Evolutionary conservation across 2,888 invertebrate genomes (phyloP).

Genomic region (Oxycera nigricornis): DNA sequence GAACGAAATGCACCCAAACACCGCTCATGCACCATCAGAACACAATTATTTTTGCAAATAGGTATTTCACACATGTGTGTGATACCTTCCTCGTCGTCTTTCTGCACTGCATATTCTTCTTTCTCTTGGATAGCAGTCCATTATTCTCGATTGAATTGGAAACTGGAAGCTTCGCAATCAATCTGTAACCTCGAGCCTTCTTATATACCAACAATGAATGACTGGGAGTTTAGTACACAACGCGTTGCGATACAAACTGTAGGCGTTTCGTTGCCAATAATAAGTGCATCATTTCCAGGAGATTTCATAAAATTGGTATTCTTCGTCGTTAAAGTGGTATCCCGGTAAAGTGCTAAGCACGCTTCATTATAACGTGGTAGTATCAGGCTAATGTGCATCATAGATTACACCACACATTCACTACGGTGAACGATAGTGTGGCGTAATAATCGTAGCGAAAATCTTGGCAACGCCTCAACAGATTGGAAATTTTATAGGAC

Average conservation of each 20-base stretch:
- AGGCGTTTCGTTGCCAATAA: conserved; percentile 21
- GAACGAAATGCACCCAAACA: too few species aligned
- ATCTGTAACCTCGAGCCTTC: neutral
- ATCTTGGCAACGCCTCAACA: neutral
- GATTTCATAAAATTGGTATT: conserved; percentile 12
- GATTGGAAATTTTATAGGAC: neutral
- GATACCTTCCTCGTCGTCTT: neutral
- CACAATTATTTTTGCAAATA: too few species aligned
- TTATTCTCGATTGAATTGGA: too few species aligned
- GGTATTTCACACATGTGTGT: too few species aligned
- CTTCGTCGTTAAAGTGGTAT: neutral
- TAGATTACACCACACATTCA: neutral
- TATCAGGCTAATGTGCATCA: neutral
- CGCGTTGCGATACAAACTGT: neutral
- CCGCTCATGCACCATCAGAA: too few species aligned
- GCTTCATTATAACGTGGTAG: neutral
- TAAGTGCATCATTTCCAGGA: conserved; percentile 11
- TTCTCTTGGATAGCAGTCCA: too few species aligned
- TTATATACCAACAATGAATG: conserved; percentile 5
- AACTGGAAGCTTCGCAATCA: neutral
- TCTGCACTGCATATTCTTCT: neutral
- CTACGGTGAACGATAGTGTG: neutral
- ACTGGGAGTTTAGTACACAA: neutral
- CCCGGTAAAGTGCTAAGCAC: conserved; percentile 1
- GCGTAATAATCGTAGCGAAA: neutral